phyloP scores from a whole-genome alignment of 1,140 invertebrate species.

The Temnothorax curvispinosus region DNA sequence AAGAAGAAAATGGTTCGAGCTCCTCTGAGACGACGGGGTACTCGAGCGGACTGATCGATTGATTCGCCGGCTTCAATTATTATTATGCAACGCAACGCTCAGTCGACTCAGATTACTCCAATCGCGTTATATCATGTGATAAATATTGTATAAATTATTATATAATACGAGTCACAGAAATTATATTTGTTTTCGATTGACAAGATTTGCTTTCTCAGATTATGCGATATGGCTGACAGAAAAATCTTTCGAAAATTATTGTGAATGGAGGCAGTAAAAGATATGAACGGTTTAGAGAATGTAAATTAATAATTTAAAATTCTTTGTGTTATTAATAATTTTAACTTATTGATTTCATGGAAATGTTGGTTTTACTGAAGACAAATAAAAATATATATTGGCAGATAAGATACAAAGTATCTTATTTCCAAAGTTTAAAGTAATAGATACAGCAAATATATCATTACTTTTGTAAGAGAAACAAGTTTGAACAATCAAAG shows the following conservation, averaged over 20 bases:
- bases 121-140: slow-evolving; percentile 28
- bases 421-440: no score
- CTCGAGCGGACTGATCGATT: neutral
- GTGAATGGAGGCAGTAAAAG: neutral
- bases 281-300: neutral
- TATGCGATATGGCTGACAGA: neutral
- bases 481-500: no score
- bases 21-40: neutral
- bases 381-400: no score
- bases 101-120: neutral
- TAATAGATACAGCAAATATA: no score
- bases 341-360: neutral
- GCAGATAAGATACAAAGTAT: no score
- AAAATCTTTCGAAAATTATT: neutral
- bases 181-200: neutral
- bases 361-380: no score
- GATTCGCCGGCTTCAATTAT: neutral
- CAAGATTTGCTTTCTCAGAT: neutral
- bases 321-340: neutral
- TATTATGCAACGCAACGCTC: slow-evolving; percentile 34
- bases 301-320: neutral
- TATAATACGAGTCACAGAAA: neutral
- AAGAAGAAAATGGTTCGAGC: slow-evolving; percentile 12
- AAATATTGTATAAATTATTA: slow-evolving; percentile 24
- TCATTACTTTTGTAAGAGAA: no score